These are phyloP conservation scores for Apotomis turbidana DNA, from an alignment of 2,888 invertebrate genomes.

Conservation along the genomic window DNA sequence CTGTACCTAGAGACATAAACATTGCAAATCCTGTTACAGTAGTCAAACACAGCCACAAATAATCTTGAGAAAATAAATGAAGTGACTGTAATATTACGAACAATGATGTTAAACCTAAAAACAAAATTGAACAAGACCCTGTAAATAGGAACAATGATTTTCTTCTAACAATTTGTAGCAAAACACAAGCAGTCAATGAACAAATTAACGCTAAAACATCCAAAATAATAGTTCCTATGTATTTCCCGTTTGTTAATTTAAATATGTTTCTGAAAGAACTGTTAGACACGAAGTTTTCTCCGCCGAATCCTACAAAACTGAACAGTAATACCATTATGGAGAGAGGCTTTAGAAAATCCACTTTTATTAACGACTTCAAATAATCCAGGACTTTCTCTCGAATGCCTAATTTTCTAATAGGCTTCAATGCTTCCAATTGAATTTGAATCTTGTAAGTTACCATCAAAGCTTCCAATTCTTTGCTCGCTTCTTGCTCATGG, in stretches of 20 bases:
- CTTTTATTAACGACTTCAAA: conserved; percentile 46
- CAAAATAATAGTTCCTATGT: conserved; percentile 49
- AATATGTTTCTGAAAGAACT: conserved; percentile 47
- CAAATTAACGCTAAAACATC: conserved; percentile 49
- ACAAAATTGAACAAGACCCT: conserved; percentile 47
- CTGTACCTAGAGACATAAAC: conserved; percentile 51
- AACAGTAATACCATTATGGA: conserved; percentile 50
- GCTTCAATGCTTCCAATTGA: conserved; percentile 47
- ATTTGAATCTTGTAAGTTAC: conserved; percentile 44
- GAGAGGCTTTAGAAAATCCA: conserved; percentile 49
- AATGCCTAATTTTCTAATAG: conserved; percentile 44
- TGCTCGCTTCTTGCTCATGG: conserved; percentile 43
- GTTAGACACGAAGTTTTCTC: conserved; percentile 45
- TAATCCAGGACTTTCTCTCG: conserved; percentile 43
- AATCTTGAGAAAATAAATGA: conserved; percentile 47
- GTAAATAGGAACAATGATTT: conserved; percentile 49
- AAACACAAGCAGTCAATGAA: conserved; percentile 49
- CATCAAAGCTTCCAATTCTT: conserved; percentile 48
- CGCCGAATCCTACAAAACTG: conserved; percentile 49
- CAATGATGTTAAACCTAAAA: conserved; percentile 45
- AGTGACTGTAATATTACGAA: conserved; percentile 47
- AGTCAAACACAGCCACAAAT: conserved; percentile 47
- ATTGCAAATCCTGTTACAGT: conserved; percentile 48
- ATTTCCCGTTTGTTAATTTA: conserved; percentile 49
- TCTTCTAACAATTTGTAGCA: conserved; percentile 47